Conservation (phyloP, 2,888 invertebrate species). For the Rosalia funebris region DNA sequence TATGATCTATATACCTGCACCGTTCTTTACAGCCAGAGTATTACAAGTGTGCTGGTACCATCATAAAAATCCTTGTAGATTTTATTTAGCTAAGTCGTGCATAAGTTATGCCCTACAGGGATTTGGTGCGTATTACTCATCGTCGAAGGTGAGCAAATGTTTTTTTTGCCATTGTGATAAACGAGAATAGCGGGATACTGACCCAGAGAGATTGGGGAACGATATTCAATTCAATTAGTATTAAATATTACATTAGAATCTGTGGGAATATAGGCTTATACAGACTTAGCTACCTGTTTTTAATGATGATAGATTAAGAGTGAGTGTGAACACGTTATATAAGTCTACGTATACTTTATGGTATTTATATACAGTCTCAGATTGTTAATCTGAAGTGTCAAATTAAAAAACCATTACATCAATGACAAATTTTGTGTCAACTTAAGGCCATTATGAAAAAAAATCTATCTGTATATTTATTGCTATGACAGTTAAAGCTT, state of each 20-base stretch:
- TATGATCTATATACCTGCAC: constrained; percentile 43
- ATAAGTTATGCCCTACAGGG: constrained; percentile 28
- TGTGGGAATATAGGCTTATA: constrained; percentile 35
- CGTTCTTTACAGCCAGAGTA: constrained; percentile 28
- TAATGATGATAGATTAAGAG: constrained; percentile 12
- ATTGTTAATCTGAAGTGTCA: constrained; percentile 10
- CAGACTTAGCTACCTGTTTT: background rate
- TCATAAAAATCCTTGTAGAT: constrained; percentile 38
- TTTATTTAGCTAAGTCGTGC: constrained; percentile 37
- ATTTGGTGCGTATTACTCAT: constrained; percentile 34
- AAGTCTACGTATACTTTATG: background rate
- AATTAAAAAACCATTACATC: constrained; percentile 1
- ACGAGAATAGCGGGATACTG: constrained; percentile 45
- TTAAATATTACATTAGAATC: constrained; percentile 36
- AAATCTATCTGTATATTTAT: too few relatives aligned
- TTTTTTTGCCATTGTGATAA: constrained; percentile 42
- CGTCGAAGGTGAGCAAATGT: constrained; percentile 36
- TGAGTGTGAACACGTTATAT: background rate
- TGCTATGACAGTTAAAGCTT: too few relatives aligned
- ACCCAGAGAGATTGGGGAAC: constrained; percentile 41
- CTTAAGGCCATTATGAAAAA: too few relatives aligned
- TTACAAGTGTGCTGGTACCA: constrained; percentile 47
- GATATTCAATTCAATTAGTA: constrained; percentile 13
- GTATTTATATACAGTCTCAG: background rate
- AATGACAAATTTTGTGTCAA: too few relatives aligned